phyloP scores from a whole-genome alignment of 2,113 vertebrate genomes.

The Elanus axillaris region DNA sequence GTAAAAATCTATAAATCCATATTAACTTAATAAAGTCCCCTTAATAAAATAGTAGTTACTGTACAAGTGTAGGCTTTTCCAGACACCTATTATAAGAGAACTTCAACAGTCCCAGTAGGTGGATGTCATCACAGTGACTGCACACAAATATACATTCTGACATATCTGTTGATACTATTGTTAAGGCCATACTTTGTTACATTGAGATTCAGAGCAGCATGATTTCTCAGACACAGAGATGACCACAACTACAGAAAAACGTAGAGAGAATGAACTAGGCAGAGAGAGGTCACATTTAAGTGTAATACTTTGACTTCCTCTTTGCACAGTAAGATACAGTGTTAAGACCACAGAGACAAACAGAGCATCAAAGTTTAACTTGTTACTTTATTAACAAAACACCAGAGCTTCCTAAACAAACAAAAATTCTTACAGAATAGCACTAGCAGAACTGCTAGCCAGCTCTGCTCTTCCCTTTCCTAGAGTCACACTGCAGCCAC shows the following conservation, averaged over 20 bases:
- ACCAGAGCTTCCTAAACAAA: background rate
- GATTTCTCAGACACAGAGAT: background rate
- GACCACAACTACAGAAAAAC: background rate
- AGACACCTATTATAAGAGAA: background rate
- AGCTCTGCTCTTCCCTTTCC: background rate
- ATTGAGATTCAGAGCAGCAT: background rate
- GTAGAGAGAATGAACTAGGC: background rate
- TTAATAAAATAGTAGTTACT: background rate
- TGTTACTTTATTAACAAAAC: background rate
- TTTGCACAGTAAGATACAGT: background rate
- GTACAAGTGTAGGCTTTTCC: background rate
- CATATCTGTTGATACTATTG: background rate
- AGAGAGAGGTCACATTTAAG: background rate
- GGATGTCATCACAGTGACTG: background rate
- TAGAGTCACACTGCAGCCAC: background rate
- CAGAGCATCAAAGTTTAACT: background rate
- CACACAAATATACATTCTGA: background rate
- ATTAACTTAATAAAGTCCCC: background rate
- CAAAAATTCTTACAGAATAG: background rate
- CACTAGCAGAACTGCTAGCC: background rate
- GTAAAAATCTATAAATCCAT: background rate
- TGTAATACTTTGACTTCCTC: background rate
- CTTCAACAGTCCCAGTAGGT: background rate
- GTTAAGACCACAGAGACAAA: background rate
- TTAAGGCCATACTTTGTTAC: background rate